Evolutionary conservation across 2,113 vertebrate genomes (phyloP).

Genomic region (Buteo buteo): DNA sequence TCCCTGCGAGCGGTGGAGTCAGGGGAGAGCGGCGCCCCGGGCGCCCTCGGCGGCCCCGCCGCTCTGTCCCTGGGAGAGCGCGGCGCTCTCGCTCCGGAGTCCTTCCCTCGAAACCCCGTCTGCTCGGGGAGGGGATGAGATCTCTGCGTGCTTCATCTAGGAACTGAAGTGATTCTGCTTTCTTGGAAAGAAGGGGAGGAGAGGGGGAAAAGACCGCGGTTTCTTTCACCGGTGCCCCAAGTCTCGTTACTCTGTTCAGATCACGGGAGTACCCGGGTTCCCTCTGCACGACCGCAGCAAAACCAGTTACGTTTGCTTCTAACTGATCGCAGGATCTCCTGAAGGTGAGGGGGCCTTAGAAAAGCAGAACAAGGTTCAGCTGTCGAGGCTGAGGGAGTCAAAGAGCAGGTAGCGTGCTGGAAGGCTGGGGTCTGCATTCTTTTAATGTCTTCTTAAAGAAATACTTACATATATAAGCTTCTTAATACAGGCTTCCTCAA

Average conservation of each 20-base stretch:
- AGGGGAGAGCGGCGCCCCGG: rapidly evolving
- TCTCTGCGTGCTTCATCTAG: rapidly evolving
- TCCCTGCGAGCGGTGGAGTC: no score
- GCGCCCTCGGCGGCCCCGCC: rapidly evolving
- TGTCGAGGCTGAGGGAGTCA: not conserved
- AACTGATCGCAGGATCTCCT: not conserved
- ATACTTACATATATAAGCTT: not conserved
- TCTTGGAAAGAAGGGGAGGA: not conserved
- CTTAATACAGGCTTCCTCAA: not conserved
- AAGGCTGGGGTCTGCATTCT: not conserved
- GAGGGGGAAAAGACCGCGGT: not conserved
- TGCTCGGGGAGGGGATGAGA: rapidly evolving
- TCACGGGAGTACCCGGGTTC: rapidly evolving
- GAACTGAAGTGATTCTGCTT: no score
- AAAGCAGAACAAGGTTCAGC: not conserved
- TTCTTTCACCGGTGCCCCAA: rapidly evolving
- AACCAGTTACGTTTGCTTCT: rapidly evolving
- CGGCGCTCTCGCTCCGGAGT: rapidly evolving
- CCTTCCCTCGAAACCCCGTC: rapidly evolving
- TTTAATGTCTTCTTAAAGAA: not conserved
- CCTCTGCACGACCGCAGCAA: rapidly evolving
- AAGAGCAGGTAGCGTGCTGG: no score
- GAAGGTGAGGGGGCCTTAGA: not conserved
- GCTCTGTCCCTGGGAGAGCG: rapidly evolving
- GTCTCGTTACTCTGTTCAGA: not conserved